A percentile compares a stretch with the other conserved stretches of the same genome.
Evolutionary conservation across 2,797 vertebrate species (phyloP).

Genomic region (Xenentodon cancila): DNA sequence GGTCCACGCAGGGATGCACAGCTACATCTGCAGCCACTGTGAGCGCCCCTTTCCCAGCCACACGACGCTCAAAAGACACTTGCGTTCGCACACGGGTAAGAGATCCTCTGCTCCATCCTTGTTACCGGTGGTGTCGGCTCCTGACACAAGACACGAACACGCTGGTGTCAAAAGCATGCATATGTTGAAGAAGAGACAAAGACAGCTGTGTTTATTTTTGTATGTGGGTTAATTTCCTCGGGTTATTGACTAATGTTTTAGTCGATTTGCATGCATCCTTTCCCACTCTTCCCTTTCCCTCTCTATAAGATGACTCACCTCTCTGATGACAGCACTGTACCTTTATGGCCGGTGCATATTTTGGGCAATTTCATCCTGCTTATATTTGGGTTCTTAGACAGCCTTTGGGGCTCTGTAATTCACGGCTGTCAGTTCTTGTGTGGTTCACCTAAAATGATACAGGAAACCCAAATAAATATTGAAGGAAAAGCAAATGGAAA

Average conservation of each 20-base stretch:
- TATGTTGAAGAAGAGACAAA: constrained; percentile 34
- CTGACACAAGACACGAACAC: constrained; percentile 21
- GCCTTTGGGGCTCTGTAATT: constrained; percentile 78
- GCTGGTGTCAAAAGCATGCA: constrained; percentile 35
- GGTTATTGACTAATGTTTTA: constrained; percentile 67
- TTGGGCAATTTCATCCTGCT: constrained; percentile 81
- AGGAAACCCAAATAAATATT: constrained; percentile 82
- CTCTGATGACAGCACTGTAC: constrained; percentile 78
- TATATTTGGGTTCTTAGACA: constrained; percentile 81
- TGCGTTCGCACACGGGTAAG: constrained; percentile 97
- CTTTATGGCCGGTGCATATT: constrained; percentile 79
- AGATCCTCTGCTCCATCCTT: constrained; percentile 12
- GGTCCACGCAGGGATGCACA: constrained; percentile 96
- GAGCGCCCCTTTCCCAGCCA: constrained; percentile 98
- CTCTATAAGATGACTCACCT: constrained; percentile 77
- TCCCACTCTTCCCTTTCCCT: constrained; percentile 48
- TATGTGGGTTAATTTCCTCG: constrained; percentile 64
- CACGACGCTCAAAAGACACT: constrained; percentile 97
- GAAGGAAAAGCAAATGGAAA: constrained; percentile 82
- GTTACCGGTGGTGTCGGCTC: constrained; percentile 13
- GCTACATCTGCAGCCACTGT: constrained; percentile 99
- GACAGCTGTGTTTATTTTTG: constrained; percentile 49
- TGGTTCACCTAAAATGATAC: constrained; percentile 78
- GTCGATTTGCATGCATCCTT: constrained; percentile 70
- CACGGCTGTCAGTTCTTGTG: constrained; percentile 81